Evolutionary conservation across 1,140 invertebrate genomes (phyloP), one percentile per base, ranked within the genome.

Genomic region (Helicoverpa armigera): DNA sequence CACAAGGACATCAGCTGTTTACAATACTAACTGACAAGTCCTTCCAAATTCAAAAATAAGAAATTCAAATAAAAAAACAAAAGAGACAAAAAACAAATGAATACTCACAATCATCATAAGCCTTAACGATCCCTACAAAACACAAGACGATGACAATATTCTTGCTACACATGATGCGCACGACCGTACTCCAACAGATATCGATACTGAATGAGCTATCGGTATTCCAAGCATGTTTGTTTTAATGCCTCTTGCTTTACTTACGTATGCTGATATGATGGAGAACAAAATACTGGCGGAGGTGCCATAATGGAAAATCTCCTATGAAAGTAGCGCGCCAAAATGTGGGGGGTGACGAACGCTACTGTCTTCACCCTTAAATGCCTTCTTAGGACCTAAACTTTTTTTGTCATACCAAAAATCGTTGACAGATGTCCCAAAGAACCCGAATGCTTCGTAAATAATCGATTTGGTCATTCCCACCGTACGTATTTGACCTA

Each of bases 141-240:
- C 50, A 72, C 9, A 72, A 10, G 50, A 72, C 35, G 29, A 53
- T 0, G 14, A 72, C 23, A 14, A 54, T 31, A 2, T 54, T 72
- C 9, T 14, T 14, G 23, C 1, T 31, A 43, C 4, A 72, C 69
- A 53, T 69, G 69, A 10, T 72, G 29, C 54, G 48, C 23, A 72
- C 69, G 69, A 72, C 69, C 50, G 50, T 23, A 72, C 48, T 51
- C 5, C 18, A 0, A 31, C 69, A 31, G 50, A 72, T 53, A 72
- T 16, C 5, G 48, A 23, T 18, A 72, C 69, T 29, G 69, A 72
- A 72, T 72, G 69, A 72, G 14, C 18, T 23, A 72, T 54, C 50
- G 69, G 50, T 72, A 54, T 72, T 54, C 50, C 12, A 54, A 31
- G 14, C 69, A 53, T 72, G 69, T 72, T 53, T 72, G 69, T 72